Evolutionary conservation across 2,888 invertebrate species (phyloP), one percentile per base, ranked within the genome.

Genomic region (Diarsia rubi): DNA sequence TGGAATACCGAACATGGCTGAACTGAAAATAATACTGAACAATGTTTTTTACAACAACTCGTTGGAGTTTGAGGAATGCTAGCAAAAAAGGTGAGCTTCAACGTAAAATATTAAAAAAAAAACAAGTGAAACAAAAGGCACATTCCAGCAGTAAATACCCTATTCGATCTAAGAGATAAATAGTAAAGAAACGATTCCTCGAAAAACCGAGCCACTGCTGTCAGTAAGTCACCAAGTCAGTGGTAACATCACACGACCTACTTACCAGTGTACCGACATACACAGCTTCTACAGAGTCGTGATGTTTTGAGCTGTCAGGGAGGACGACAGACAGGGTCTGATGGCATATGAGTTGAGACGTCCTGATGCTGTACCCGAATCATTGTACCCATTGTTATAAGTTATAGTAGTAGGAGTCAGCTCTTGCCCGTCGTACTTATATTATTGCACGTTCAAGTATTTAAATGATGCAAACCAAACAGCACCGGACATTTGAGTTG

Each of bases 1-100:
- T n/a, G 19, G 47, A 71, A 79, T 79, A 75, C 69, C 74, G 52
- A 76, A 69, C 74, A 60, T 69, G 73, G 66, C 67, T 64, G 49
- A 57, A 64, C 75, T 75, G n/a, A 63, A 69, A 78, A 78, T 83
- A 80, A 67, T 57, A 6, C n/a, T 42, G 2, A 68, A 72, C 11
- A 73, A 71, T 76, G 63, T 60, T 63, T 70, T 72, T 57, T 42
- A 62, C 69, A 76, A 69, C 42, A 73, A 62, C 24, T 52, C 60
- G 42, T 52, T 37, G 65, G n/a, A 69, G 16, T 69, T 67, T 47
- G 54, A 47, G 49, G 49, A 70, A 79, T 70, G 45, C 21, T 24
- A 4, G 37, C 21, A 4, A 44, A 42, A 60, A n/a, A 27, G 24
- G 21, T 59, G 19, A 24, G 45, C 16, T 63, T 72, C 11, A 42